Percentiles rank a stretch among this genome's conserved stretches.
Conservation (phyloP, 2,113 vertebrate species). For the Anoplopoma fimbria region DNA sequence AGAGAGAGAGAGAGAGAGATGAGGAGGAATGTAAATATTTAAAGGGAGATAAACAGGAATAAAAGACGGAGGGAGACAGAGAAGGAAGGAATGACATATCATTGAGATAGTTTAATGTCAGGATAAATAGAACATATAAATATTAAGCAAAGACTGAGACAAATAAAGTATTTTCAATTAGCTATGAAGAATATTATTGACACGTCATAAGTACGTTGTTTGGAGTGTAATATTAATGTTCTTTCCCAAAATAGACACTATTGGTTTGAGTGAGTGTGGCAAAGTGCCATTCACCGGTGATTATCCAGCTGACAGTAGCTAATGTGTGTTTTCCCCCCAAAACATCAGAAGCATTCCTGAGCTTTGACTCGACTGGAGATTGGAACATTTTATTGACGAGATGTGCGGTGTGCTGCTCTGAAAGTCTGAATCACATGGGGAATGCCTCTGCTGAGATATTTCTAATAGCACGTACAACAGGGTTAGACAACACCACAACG, state of each 20-base stretch:
- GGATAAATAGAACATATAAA: not conserved
- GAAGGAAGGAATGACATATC: not conserved
- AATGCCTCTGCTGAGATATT: not conserved
- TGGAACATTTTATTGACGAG: not conserved
- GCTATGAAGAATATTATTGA: not conserved
- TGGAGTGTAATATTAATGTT: not conserved
- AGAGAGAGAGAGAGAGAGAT: not conserved
- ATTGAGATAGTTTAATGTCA: not conserved
- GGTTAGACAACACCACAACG: not conserved
- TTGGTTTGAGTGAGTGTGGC: not conserved
- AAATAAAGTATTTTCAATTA: not conserved
- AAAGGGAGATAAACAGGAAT: not conserved
- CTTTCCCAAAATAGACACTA: not conserved
- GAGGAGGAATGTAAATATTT: not conserved
- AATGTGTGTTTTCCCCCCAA: not conserved
- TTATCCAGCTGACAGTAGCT: not conserved
- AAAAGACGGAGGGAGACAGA: not conserved
- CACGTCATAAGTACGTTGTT: not conserved
- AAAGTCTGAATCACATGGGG: not conserved
- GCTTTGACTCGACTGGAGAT: not conserved
- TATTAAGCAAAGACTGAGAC: not conserved
- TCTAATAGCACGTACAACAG: not conserved
- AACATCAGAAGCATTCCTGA: conserved; percentile 26
- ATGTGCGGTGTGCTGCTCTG: not conserved
- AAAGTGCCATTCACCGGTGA: not conserved